Conservation (phyloP, 1,140 invertebrate genomes). For the Drosophila navojoa region DNA sequence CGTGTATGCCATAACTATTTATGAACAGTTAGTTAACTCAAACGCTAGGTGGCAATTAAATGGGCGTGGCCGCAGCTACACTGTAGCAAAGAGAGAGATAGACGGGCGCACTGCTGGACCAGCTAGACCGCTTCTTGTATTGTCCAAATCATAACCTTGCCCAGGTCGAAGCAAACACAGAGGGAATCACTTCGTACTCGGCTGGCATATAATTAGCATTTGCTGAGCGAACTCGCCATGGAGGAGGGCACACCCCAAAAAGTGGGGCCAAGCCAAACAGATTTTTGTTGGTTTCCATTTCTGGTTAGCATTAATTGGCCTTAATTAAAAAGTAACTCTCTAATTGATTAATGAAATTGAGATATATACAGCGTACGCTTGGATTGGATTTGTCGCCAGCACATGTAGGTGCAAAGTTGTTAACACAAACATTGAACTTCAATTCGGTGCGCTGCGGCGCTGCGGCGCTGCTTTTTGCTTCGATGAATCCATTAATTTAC, state of each 20-base stretch:
- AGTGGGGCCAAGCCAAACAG: slow-evolving; percentile 35
- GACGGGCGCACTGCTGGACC: not conserved
- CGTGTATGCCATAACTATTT: slow-evolving; percentile 82
- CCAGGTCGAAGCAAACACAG: slow-evolving; percentile 26
- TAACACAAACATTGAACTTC: slow-evolving; percentile 82
- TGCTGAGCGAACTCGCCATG: slow-evolving; percentile 48
- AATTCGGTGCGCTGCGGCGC: slow-evolving; percentile 39
- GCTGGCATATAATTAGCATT: slow-evolving; percentile 79
- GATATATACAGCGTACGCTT: not conserved
- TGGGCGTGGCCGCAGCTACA: slow-evolving; percentile 58
- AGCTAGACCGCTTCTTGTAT: slow-evolving; percentile 36
- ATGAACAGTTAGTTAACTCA: slow-evolving; percentile 83
- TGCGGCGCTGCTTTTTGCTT: slow-evolving; percentile 38
- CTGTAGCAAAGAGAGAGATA: slow-evolving; percentile 10
- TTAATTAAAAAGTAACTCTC: slow-evolving; percentile 72
- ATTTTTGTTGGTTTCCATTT: slow-evolving; percentile 66
- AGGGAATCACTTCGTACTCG: slow-evolving; percentile 57
- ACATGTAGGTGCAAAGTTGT: slow-evolving; percentile 68
- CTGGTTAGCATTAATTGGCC: slow-evolving; percentile 60
- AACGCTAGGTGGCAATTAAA: slow-evolving; percentile 81
- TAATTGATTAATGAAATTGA: slow-evolving; percentile 70
- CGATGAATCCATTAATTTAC: slow-evolving; percentile 81
- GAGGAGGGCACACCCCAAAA: slow-evolving; percentile 74
- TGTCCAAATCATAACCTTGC: slow-evolving; percentile 47
- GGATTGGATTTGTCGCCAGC: slow-evolving; percentile 33